phyloP scores from a whole-genome alignment of 2,797 vertebrate species.

The Sebastes steindachneri region DNA sequence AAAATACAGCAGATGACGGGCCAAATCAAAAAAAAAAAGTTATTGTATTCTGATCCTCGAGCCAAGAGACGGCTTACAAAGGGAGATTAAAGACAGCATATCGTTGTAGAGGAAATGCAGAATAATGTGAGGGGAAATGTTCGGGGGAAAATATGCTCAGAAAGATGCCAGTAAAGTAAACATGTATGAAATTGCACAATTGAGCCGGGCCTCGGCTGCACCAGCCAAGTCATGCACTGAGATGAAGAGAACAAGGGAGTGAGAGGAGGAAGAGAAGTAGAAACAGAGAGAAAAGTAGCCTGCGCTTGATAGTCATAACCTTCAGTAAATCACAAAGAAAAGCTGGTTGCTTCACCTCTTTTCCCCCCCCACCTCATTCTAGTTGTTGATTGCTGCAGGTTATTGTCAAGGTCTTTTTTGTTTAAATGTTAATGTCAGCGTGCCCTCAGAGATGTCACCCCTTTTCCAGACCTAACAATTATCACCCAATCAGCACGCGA shows the following conservation, averaged over 20 bases:
- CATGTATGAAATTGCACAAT: conserved; percentile 83
- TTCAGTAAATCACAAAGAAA: conserved; percentile 58
- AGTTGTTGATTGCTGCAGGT: conserved; percentile 35
- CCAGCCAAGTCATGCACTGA: conserved; percentile 74
- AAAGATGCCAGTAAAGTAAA: conserved; percentile 84
- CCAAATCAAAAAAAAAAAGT: conserved; percentile 59
- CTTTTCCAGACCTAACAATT: conserved; percentile 61
- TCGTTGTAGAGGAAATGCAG: conserved; percentile 75
- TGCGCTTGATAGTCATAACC: conserved; percentile 39
- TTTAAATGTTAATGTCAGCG: conserved; percentile 42
- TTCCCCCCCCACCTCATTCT: neutral
- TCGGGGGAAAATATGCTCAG: conserved; percentile 67
- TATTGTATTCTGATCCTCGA: conserved; percentile 63
- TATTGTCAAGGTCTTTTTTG: conserved; percentile 40
- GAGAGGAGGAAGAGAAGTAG: conserved; percentile 54
- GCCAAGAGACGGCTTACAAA: conserved; percentile 63
- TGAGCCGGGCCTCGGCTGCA: conserved; percentile 66
- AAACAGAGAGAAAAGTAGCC: conserved; percentile 47
- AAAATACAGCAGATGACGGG: conserved; percentile 67
- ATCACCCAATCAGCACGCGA: conserved; percentile 69
- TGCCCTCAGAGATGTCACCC: conserved; percentile 52
- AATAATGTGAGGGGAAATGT: conserved; percentile 78
- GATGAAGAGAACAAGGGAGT: conserved; percentile 63
- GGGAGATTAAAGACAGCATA: conserved; percentile 68
- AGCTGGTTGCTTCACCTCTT: conserved; percentile 23